phyloP scores from a whole-genome alignment of 2,797 vertebrate species.

The Poecilia wingei region DNA sequence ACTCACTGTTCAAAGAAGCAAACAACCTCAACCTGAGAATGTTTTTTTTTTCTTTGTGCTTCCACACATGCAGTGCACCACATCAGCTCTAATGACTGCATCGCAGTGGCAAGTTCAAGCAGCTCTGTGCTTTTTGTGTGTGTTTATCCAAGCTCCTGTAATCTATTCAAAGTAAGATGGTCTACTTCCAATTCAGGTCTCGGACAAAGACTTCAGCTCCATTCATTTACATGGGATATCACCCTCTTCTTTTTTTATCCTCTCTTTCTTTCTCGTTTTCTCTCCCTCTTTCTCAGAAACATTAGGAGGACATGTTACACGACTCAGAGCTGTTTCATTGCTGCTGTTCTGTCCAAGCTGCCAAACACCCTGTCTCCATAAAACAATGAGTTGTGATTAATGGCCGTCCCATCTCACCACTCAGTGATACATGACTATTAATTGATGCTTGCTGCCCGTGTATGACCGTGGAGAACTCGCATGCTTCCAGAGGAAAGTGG shows the following conservation, averaged over 20 bases:
- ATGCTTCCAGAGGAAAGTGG: slow-evolving; percentile 22
- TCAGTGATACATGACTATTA: slow-evolving; percentile 62
- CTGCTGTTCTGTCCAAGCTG: slow-evolving; percentile 60
- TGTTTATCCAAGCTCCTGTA: slow-evolving; percentile 36
- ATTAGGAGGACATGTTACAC: slow-evolving; percentile 49
- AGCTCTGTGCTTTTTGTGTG: slow-evolving; percentile 20
- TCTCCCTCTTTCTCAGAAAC: slow-evolving; percentile 6
- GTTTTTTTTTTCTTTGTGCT: slow-evolving; percentile 14
- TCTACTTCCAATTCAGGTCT: slow-evolving; percentile 7
- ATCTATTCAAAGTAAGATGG: slow-evolving; percentile 5
- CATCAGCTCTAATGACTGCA: slow-evolving; percentile 22
- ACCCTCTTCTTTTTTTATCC: not conserved
- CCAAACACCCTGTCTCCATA: slow-evolving; percentile 61
- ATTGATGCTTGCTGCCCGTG: slow-evolving; percentile 64
- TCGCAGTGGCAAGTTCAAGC: slow-evolving; percentile 17
- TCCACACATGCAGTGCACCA: not conserved
- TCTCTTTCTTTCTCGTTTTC: not conserved
- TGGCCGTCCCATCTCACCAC: slow-evolving; percentile 45
- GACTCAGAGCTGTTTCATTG: slow-evolving; percentile 51
- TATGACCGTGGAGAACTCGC: slow-evolving; percentile 54
- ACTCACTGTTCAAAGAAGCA: slow-evolving; percentile 12
- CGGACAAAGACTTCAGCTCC: slow-evolving; percentile 13
- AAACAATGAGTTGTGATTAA: slow-evolving; percentile 74
- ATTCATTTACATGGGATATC: slow-evolving; percentile 23
- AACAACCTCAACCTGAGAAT: slow-evolving; percentile 19